A percentile compares a stretch with the other conserved stretches of the same genome.
These are phyloP conservation scores for Fopius arisanus DNA, from an alignment of 1,140 invertebrate species.

Conservation along the genomic window DNA sequence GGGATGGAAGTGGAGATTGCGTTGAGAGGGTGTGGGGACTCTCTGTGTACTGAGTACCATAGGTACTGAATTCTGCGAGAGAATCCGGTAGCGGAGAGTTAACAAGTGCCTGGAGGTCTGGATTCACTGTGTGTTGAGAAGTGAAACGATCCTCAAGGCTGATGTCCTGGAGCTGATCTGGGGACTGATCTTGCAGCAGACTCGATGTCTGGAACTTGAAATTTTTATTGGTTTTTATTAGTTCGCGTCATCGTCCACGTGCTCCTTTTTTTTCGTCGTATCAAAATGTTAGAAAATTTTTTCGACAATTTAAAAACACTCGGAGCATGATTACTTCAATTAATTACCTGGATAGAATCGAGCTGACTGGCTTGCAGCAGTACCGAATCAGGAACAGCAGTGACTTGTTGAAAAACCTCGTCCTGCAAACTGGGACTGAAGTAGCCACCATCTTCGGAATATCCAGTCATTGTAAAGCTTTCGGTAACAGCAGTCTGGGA, in stretches of 20 bases:
- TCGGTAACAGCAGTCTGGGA: constrained; percentile 67
- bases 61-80: constrained; percentile 82
- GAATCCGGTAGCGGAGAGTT: constrained; percentile 81
- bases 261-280: too few relatives aligned
- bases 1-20: constrained; percentile 73
- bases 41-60: constrained; percentile 65
- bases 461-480: constrained; percentile 69
- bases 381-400: constrained; percentile 71
- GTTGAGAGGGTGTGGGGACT: constrained; percentile 65
- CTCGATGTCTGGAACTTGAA: constrained; percentile 64
- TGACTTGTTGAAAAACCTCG: constrained; percentile 80
- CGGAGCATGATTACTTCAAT: too few relatives aligned
- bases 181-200: constrained; percentile 69
- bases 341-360: constrained; percentile 64
- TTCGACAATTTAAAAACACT: not conserved
- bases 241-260: too few relatives aligned
- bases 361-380: constrained; percentile 75
- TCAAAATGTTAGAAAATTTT: not conserved
- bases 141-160: constrained; percentile 71
- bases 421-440: constrained; percentile 78
- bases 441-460: constrained; percentile 74
- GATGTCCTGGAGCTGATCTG: constrained; percentile 74
- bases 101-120: constrained; percentile 75
- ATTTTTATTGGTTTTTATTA: not conserved
- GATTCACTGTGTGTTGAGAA: constrained; percentile 72